Percentiles rank a stretch among this genome's conserved stretches.
Evolutionary conservation across 2,797 vertebrate genomes (phyloP).

Genomic region (Borostomias antarcticus): DNA sequence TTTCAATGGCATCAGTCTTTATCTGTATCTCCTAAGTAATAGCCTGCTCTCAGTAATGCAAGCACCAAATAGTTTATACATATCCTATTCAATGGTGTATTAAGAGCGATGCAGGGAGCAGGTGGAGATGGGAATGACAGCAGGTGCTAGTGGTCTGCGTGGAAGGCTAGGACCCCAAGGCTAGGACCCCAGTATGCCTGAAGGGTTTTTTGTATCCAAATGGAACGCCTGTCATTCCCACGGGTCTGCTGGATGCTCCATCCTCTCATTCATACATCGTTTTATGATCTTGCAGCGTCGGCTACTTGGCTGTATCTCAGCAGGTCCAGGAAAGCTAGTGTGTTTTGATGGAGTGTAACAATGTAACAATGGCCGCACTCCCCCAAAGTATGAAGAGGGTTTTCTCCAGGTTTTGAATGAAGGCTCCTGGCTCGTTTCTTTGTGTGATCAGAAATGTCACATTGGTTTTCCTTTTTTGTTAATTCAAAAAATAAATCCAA

Average conservation of each 20-base stretch:
- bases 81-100: background rate
- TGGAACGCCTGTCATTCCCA: slow-evolving; percentile 41
- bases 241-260: slow-evolving; percentile 42
- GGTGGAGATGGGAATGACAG: background rate
- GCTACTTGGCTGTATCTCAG: too few relatives aligned
- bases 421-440: background rate
- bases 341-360: background rate
- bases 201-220: slow-evolving; percentile 36
- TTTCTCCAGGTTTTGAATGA: background rate
- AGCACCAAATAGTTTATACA: background rate
- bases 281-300: slow-evolving; percentile 69
- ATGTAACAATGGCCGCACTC: background rate
- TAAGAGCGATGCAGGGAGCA: background rate
- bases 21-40: background rate
- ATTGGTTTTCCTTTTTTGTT: background rate
- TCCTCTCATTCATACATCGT: slow-evolving; percentile 70
- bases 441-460: background rate
- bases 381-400: background rate
- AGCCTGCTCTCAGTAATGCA: background rate
- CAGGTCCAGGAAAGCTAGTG: background rate
- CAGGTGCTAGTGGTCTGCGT: background rate
- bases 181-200: background rate
- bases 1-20: background rate
- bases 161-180: background rate
- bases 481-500: background rate